Evolutionary conservation across 1,140 invertebrate species (phyloP).

Genomic region (Drosophila bocki): DNA sequence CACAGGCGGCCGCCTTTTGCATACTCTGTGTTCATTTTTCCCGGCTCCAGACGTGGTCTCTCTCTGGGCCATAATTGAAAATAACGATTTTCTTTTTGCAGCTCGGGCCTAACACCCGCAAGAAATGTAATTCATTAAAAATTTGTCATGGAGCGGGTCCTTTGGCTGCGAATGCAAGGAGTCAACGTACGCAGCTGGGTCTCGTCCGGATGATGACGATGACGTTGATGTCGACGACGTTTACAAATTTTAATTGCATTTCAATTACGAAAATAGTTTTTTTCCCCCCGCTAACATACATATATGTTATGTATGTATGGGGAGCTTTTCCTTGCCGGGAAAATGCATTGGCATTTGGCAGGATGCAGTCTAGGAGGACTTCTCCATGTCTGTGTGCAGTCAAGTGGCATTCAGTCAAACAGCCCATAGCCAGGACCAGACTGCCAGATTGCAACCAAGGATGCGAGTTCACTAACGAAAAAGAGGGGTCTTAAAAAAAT

Average conservation of each 20-base stretch:
- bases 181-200: conserved; percentile 62
- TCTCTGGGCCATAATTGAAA: conserved; percentile 70
- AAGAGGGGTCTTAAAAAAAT: background rate
- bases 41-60: background rate
- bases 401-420: conserved; percentile 46
- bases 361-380: conserved; percentile 39
- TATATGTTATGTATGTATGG: no score
- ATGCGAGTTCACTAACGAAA: conserved; percentile 3
- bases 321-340: background rate
- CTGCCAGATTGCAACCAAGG: conserved; percentile 4
- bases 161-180: conserved; percentile 27
- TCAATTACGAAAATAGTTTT: conserved; percentile 77
- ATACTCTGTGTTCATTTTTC: conserved; percentile 20
- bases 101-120: conserved; percentile 65
- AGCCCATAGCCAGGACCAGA: conserved; percentile 8
- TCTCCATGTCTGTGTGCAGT: conserved; percentile 58
- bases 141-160: conserved; percentile 23
- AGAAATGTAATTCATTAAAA: conserved; percentile 84
- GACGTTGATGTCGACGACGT: conserved; percentile 47
- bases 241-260: conserved; percentile 80
- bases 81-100: conserved; percentile 71
- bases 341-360: conserved; percentile 29
- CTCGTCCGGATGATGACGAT: conserved; percentile 14
- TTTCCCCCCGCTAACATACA: conserved; percentile 8
- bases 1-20: conserved; percentile 35